These are phyloP conservation scores for Sitodiplosis mosellana DNA, from an alignment of 1,140 invertebrate species.

Conservation along the genomic window DNA sequence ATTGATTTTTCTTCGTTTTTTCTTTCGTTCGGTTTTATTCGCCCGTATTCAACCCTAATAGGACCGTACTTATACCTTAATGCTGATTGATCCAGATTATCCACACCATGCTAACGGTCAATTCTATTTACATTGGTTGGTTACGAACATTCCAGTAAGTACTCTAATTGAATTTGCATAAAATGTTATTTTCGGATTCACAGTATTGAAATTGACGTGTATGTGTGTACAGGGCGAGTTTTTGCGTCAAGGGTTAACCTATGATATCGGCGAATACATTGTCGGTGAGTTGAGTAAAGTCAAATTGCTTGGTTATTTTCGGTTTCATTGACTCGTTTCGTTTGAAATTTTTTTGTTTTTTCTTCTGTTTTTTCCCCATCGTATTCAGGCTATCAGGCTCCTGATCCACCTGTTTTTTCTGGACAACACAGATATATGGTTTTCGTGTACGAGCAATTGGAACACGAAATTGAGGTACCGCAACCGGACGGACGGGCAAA, in stretches of 20 bases:
- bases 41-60: too few species aligned
- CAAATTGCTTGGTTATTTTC: neutral
- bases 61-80: neutral
- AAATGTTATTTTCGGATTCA: neutral
- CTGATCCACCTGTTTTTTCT: neutral
- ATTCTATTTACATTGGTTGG: neutral
- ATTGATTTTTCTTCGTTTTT: neutral
- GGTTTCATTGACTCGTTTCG: too few species aligned
- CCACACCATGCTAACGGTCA: neutral
- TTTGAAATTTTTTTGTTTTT: too few species aligned
- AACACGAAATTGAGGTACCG: neutral
- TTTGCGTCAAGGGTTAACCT: neutral
- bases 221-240: neutral
- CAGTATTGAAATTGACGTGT: neutral
- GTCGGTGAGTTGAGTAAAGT: neutral
- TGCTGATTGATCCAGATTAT: neutral
- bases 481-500: neutral
- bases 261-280: neutral
- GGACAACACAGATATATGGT: neutral
- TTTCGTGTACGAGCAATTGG: neutral
- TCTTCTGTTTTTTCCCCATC: neutral
- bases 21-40: neutral
- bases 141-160: neutral
- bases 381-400: neutral
- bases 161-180: neutral